Evolutionary conservation across 2,888 invertebrate species (phyloP), one percentile per base, ranked within the genome.

Genomic region (Tenthredo distinguenda): DNA sequence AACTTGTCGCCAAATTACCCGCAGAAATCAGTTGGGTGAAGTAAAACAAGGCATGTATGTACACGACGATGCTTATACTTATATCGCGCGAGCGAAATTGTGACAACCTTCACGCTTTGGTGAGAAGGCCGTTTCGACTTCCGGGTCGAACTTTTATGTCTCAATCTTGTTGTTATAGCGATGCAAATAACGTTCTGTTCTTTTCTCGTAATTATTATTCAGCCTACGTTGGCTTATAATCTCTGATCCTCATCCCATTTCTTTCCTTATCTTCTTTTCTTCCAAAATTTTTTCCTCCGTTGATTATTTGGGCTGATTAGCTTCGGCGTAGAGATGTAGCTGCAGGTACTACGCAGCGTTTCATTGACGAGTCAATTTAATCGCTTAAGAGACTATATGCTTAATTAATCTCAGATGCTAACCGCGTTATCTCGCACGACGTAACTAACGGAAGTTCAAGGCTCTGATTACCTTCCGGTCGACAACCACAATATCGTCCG

Each of bases 371-470:
- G 62, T 12, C 21, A 62, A 10, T 34, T 34, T 34, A 68, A 68
- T 68, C 34, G 68, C 6, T 5, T 3, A 43, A 21, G 26, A 21
- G 21, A 43, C 15, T 74, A n/a, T 10, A 31, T 31, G 72, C 12
- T 43, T 12, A 43, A 21, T 40, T 43, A 43, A 74, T 74, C 37
- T n/a, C 3, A 43, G 18, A 43, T 74, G 43, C 31, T n/a, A 18
- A 26, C 31, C 34, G 18, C 31, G 62, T 12, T 58, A 58, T 62
- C 62, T 40, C 40, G 58, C 26, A 15, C 40, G 81, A 62, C 40
- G 81, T 40, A 81, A 62, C 21, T 62, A 40, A 34, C 81, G 81
- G 62, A 81, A 81, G 81, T 62, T 81, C 81, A 81, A 81, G 58
- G 62, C 40, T 62, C 10, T 62, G 21, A 7, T 40, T 34, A 12